Evolutionary conservation across 2,113 vertebrate genomes (phyloP).

Genomic region (Gymnorhina tibicen): DNA sequence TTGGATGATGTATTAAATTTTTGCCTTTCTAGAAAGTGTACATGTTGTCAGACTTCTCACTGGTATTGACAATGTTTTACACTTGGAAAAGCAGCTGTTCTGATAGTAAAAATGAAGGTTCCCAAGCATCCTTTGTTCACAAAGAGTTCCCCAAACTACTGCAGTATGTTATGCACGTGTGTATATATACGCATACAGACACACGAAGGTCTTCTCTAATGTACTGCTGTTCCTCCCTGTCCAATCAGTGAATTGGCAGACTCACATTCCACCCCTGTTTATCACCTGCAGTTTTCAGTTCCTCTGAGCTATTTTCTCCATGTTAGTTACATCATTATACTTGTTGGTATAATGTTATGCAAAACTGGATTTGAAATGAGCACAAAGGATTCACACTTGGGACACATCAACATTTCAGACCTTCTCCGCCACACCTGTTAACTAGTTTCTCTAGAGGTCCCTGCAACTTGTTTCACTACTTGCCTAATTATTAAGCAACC

Average conservation of each 20-base stretch:
- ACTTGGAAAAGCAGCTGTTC: background rate
- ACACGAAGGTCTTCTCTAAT: background rate
- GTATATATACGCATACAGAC: background rate
- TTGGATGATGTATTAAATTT: background rate
- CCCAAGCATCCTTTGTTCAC: background rate
- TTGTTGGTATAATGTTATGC: background rate
- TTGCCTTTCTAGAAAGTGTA: background rate
- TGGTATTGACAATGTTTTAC: background rate
- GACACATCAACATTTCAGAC: background rate
- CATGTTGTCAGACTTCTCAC: background rate
- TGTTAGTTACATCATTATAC: background rate
- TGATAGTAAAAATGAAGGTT: background rate
- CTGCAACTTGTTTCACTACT: background rate
- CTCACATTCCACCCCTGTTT: background rate
- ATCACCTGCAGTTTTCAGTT: background rate
- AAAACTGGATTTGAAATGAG: background rate
- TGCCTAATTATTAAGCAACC: background rate
- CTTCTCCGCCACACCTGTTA: background rate
- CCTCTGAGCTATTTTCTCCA: background rate
- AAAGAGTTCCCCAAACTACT: background rate
- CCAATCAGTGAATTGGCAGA: background rate
- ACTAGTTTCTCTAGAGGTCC: background rate
- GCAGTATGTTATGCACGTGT: background rate
- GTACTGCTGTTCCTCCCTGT: background rate
- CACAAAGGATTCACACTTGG: background rate